Base-by-base conservation (phyloP, 2,797 vertebrate species). In the Garrulus glandarius region DNA sequence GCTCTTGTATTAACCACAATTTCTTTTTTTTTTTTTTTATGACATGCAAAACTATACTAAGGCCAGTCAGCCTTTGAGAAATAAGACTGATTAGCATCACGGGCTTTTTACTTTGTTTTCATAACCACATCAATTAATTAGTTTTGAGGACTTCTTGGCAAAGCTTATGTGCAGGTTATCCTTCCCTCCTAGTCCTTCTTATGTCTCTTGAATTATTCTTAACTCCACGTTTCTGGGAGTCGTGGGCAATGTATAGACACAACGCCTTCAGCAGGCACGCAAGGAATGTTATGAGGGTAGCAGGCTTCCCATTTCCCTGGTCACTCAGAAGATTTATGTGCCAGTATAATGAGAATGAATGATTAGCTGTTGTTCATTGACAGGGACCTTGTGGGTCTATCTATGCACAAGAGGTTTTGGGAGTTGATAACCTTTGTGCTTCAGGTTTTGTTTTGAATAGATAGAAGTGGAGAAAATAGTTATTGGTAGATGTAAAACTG, bases 221-320 rank as follows among this genome's bases (percentile, higher is more conserved):
- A 81, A 75, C 27, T 88, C 36, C 6, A 9, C 19, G 29, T 92
- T 78, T 88, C 65, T 90, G 80, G 61, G 39, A 75, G 49, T 76
- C 0, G 0, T 1, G 1, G 43, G 36, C 57, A 76, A 76, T 26
- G 53, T 65, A 94, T 75, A 81, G 82, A 65, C 50, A 59, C 65
- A 92, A 83, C 1, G 6, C 61, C 87, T 96, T 84, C 87, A 84
- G 50, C 72, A 95, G 70, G 50, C 90, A 93, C 0, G 8, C 11
- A 4, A 96, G 67, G 93, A 97, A 97, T 93, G 93, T 88, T 95
- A 72, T 39, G 67, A 95, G 74, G 26, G 47, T 76, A 95, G 76
- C 65, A 81, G 87, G 47, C 76, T 94, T 86, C 76, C 75, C 7
- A 0, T 93, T 88, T 84, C 77, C 65, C 59, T 94, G 84, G 74